Evolutionary conservation across 2,797 vertebrate genomes (phyloP), one percentile per base, ranked within the genome.

Genomic region (Sebastes iracundus): DNA sequence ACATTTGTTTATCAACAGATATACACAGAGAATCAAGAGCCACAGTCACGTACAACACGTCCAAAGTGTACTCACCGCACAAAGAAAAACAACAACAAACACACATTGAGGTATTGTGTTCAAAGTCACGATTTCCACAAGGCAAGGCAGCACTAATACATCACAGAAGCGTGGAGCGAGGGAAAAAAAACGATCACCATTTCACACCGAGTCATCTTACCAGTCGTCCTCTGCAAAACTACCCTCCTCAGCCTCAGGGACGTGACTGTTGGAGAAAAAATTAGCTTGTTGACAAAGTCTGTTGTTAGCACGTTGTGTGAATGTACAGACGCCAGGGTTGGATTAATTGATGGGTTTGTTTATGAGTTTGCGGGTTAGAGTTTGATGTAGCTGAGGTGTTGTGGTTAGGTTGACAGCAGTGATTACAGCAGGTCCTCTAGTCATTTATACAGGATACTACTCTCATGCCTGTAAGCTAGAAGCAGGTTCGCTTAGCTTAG

Each of bases 181-280:
- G 69, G 81, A 12, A 60, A 87, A 81, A 88, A 72, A 63, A 81
- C 75, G 68, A 78, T 85, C 65, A 90, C 67, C 69, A 63, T 75
- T 80, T 88, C 78, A 91, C 84, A 89, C 82, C 79, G 74, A 86
- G 71, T 87, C 83, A 68, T 92, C 98, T 99, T 99, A 99, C 98
- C 98, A 96, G 94, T 97, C 97, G 56, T 98, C 98, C 89, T 98
- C 96, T 84, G 96, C 94, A 96, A 96, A 96, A 96, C 95, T 97
- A 98, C 95, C 96, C 87, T 99, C 98, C 95, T 99, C 98, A 91
- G 96, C 94, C 85, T 99, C 98, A 80, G 97, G 96, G 88, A 95
- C 94, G 95, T 99, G 98, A 93, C 98, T 99, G 97, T 94, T 90
- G 92, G 89, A 89, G 89, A 72, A 91, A 89, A 92, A 92, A 89